Evolutionary conservation across 92 coral and sea anemone species (phyloP), one percentile per base, ranked within the genome.

Genomic region (Montipora capitata): DNA sequence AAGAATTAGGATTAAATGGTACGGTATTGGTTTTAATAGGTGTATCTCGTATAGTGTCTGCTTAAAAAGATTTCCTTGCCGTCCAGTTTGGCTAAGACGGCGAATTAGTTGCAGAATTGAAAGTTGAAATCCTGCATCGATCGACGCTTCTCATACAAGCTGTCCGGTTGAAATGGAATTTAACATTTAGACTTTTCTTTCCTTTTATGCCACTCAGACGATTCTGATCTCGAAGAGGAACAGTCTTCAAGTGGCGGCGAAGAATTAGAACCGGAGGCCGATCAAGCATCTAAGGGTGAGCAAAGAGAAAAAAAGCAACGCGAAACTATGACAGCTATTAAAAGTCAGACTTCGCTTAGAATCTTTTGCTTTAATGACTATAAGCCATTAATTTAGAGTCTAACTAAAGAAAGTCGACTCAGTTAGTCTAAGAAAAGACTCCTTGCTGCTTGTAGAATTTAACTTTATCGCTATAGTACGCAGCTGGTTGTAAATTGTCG

Each of bases 1-100:
- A 92, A 83, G 94, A 97, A 77, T 74, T 97, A 6, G 99, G 99
- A 40, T 80, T 97, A 13, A 96, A 92, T 61, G 98, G 99, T 96
- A 75, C 68, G 89, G 12, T 80, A 42, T 7, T 18, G 35, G 35
- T 27, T 27, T 27, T 27, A 27, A 27, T 27, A 27, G 35, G 35
- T 27, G 35, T 27, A 27, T 27, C 35, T 27, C 35, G 35, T 27
- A 27, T 27, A 27, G 35, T 27, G 35, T 27, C 35, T 27, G 35
- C 35, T 27, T 27, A 27, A 27, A 27, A 27, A 27, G 35, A n/a
- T 13, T 59, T 18, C 44, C 0, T 48, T 66, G 57, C 64, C 72
- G 51, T 42, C 18, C 10, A 14, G 9, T 48, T 48, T 48, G 35
- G 7, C 52, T 48, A 48, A 48, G 10, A 10, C 52, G 10, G 52